A percentile compares a stretch with the other conserved stretches of the same genome.
Evolutionary conservation across 2,888 invertebrate species (phyloP).

Genomic region (Schizotus pectinicornis): DNA sequence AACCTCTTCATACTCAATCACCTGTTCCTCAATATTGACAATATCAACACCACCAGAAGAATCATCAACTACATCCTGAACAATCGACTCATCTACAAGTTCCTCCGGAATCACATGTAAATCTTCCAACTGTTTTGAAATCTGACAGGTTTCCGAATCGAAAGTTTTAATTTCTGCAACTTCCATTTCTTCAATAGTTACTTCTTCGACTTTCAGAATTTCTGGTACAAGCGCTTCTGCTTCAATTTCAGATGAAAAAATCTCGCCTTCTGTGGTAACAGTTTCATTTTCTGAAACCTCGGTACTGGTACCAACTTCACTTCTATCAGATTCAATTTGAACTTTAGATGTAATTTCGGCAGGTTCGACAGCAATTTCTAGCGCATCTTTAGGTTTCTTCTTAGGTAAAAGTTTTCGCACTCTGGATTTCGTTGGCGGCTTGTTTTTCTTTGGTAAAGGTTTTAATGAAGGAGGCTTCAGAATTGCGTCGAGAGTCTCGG

Average conservation of each 20-base stretch:
- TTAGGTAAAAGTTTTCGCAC: conserved; percentile 6
- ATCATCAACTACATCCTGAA: conserved; percentile 22
- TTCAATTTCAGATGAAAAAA: not conserved
- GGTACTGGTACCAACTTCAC: too few species aligned
- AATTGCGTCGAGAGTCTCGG: conserved; percentile 1
- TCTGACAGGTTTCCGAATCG: conserved; percentile 19
- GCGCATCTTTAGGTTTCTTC: conserved; percentile 18
- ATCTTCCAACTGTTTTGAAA: conserved; percentile 29
- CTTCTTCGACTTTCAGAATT: conserved; percentile 8
- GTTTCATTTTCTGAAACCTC: too few species aligned
- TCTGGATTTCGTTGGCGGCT: conserved; percentile 4
- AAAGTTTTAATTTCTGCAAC: conserved; percentile 2
- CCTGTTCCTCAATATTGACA: conserved; percentile 30
- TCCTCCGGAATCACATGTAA: conserved; percentile 14
- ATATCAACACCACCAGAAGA: too few species aligned
- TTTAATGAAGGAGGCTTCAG: not conserved
- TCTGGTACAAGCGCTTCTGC: not conserved
- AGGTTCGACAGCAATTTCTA: not conserved
- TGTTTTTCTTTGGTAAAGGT: not conserved
- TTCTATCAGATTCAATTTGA: too few species aligned
- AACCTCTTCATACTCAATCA: conserved; percentile 31
- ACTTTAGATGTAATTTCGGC: too few species aligned
- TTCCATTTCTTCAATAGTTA: conserved; percentile 11
- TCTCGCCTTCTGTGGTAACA: not conserved
- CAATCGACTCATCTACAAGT: conserved; percentile 5